Conservation (phyloP, 2,888 invertebrate genomes). For the Drosophila emarginata region DNA sequence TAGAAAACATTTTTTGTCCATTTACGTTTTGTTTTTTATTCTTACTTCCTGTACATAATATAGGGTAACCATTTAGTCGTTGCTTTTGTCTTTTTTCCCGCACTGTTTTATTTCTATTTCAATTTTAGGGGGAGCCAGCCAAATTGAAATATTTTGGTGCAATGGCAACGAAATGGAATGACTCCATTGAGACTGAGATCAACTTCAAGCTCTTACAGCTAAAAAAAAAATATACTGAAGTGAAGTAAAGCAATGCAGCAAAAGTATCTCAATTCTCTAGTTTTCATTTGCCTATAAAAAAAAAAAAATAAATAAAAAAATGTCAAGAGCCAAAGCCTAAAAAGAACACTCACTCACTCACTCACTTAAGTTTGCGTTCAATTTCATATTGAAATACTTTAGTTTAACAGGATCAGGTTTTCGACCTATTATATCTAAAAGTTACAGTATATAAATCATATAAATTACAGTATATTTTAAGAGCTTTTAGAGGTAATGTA, state of each 20-base stretch:
- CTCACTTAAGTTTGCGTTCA: too few relatives aligned
- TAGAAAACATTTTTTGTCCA: too few relatives aligned
- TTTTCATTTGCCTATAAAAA: too few relatives aligned
- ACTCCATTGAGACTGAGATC: slow-evolving; percentile 26
- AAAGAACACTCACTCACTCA: too few relatives aligned
- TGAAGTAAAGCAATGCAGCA: neutral
- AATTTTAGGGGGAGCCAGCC: slow-evolving; percentile 37
- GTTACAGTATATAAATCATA: too few relatives aligned
- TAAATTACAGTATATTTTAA: too few relatives aligned
- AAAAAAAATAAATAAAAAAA: too few relatives aligned
- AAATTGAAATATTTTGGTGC: slow-evolving; percentile 50
- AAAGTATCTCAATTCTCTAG: neutral
- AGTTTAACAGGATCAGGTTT: too few relatives aligned
- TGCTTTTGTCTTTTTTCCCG: neutral
- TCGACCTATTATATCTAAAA: too few relatives aligned
- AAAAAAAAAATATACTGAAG: neutral
- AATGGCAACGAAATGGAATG: slow-evolving; percentile 42
- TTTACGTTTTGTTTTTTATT: neutral
- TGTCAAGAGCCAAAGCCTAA: too few relatives aligned
- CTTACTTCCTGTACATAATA: neutral
- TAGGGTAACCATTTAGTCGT: neutral
- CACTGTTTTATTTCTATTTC: slow-evolving; percentile 45
- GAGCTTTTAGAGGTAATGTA: too few relatives aligned
- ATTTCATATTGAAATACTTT: too few relatives aligned
- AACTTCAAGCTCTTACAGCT: neutral